A percentile compares a stretch with the other conserved stretches of the same genome.
Conservation (phyloP, 2,888 invertebrate genomes). For the Drosophila yooni region DNA sequence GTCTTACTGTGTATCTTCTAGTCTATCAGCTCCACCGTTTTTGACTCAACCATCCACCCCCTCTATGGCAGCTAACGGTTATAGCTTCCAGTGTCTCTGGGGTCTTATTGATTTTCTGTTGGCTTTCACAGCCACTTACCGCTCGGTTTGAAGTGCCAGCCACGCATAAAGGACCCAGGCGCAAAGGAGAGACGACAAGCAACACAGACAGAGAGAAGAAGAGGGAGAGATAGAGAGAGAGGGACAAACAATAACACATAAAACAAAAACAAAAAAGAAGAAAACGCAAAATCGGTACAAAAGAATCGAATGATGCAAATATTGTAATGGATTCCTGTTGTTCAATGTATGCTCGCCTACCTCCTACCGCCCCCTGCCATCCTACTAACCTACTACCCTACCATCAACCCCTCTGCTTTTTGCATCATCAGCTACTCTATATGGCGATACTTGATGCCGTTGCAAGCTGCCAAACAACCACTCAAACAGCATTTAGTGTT, state of each 20-base stretch:
- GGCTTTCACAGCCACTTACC: constrained; percentile 70
- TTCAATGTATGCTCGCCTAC: constrained; percentile 11
- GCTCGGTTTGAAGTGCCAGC: constrained; percentile 59
- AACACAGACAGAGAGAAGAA: constrained; percentile 16
- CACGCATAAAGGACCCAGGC: constrained; percentile 48
- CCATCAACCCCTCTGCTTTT: neutral
- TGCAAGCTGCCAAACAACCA: constrained; percentile 22
- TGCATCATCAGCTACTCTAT: constrained; percentile 12
- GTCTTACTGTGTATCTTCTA: neutral
- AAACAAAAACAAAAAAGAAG: constrained; percentile 12
- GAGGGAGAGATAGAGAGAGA: constrained; percentile 13
- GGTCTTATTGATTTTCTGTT: constrained; percentile 76
- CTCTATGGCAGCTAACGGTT: constrained; percentile 6
- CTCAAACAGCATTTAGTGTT: constrained; percentile 30
- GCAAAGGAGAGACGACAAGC: constrained; percentile 20
- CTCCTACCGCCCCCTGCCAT: neutral
- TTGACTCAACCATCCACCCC: neutral
- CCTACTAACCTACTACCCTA: neutral
- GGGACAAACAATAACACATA: constrained; percentile 16
- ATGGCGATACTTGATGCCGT: constrained; percentile 38
- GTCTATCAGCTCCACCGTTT: neutral
- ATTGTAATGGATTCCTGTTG: constrained; percentile 71
- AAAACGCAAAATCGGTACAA: constrained; percentile 46
- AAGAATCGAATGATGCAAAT: constrained; percentile 67
- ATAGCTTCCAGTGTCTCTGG: constrained; percentile 62